These are phyloP conservation scores for Heteromormyrus szaboi DNA, from an alignment of 2,797 vertebrate genomes.

Conservation along the genomic window DNA sequence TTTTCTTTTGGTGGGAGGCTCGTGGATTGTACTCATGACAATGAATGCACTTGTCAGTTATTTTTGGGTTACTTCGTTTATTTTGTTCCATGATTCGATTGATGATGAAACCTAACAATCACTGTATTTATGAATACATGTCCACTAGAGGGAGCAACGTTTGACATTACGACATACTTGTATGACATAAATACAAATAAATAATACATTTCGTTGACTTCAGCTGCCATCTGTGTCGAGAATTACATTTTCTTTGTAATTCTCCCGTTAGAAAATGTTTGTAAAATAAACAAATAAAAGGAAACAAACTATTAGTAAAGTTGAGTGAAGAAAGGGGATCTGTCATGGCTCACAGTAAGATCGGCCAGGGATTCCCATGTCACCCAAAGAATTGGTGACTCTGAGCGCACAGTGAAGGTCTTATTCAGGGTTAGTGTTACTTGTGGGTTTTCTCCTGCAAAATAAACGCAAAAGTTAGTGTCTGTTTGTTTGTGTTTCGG, in stretches of 20 bases:
- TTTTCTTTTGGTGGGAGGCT: slow-evolving; percentile 55
- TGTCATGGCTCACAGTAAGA: not conserved
- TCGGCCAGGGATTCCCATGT: not conserved
- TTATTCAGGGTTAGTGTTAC: slow-evolving; percentile 37
- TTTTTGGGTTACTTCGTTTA: not conserved
- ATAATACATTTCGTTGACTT: slow-evolving; percentile 32
- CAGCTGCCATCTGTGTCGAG: slow-evolving; percentile 10
- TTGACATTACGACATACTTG: slow-evolving; percentile 38
- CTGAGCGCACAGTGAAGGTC: not conserved
- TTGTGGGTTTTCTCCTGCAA: slow-evolving; percentile 48
- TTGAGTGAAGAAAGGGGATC: not conserved
- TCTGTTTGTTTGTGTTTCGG: not conserved
- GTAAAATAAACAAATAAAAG: not conserved
- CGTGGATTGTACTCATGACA: slow-evolving; percentile 26
- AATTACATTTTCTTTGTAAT: not conserved
- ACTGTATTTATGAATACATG: not conserved
- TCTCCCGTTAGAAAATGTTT: not conserved
- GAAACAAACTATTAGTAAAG: not conserved
- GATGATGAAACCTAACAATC: not conserved
- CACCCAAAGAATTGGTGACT: not conserved
- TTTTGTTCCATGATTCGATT: not conserved
- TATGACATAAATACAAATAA: slow-evolving; percentile 42
- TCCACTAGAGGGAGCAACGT: slow-evolving; percentile 7
- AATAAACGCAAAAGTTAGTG: not conserved
- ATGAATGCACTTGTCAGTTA: not conserved